These are phyloP conservation scores for Phylloscopus trochilus DNA, from an alignment of 2,113 vertebrate genomes.

Conservation along the genomic window DNA sequence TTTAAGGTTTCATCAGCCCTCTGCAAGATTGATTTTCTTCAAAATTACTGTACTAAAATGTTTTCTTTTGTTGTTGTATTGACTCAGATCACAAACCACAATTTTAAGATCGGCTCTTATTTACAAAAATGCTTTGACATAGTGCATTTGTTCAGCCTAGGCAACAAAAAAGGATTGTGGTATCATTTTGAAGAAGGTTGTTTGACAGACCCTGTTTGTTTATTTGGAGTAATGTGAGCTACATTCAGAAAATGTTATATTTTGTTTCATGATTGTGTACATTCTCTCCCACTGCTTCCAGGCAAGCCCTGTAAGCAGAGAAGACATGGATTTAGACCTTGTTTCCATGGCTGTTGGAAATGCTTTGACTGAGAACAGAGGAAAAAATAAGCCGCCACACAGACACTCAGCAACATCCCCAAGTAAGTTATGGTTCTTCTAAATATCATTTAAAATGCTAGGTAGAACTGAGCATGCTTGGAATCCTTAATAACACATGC, in stretches of 20 bases:
- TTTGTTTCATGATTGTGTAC: constrained; percentile 84
- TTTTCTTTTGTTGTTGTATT: constrained; percentile 79
- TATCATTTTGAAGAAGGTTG: constrained; percentile 81
- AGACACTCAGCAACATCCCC: constrained; percentile 74
- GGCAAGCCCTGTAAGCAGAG: constrained; percentile 82
- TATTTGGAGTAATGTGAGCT: constrained; percentile 83
- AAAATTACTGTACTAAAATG: constrained; percentile 81
- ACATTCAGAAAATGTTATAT: constrained; percentile 80
- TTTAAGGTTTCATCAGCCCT: constrained; percentile 77
- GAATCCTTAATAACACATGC: neutral
- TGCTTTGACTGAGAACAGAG: constrained; percentile 75
- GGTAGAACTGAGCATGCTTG: neutral
- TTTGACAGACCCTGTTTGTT: constrained; percentile 83
- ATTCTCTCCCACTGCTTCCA: constrained; percentile 81
- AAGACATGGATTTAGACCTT: constrained; percentile 78
- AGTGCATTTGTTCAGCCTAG: constrained; percentile 79
- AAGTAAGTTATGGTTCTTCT: constrained; percentile 83
- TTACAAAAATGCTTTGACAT: constrained; percentile 82
- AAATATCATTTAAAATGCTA: constrained; percentile 64
- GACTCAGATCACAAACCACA: constrained; percentile 79
- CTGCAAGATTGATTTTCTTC: constrained; percentile 78
- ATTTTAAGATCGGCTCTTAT: constrained; percentile 82
- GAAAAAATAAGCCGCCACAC: constrained; percentile 70
- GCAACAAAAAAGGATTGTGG: constrained; percentile 79
- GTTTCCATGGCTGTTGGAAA: constrained; percentile 74